Percentiles rank a stretch among this genome's conserved stretches.
Conservation (phyloP, 2,113 vertebrate genomes). For the Lophura nycthemera region DNA sequence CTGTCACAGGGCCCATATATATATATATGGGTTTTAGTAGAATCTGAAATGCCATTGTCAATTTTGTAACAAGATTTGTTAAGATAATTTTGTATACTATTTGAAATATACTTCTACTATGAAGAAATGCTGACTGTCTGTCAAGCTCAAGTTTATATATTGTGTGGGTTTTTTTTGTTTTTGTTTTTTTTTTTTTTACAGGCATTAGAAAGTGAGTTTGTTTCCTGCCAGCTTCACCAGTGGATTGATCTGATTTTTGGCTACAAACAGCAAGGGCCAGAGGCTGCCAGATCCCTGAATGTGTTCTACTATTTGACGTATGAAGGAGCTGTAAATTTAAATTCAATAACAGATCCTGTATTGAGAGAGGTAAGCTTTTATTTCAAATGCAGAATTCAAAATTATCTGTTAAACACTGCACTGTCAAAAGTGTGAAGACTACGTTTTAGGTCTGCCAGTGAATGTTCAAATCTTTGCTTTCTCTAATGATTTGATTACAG, state of each 20-base stretch:
- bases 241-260: conserved; percentile 99
- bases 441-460: not conserved
- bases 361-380: conserved; percentile 89
- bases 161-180: not conserved
- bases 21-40: not conserved
- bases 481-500: not conserved
- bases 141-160: not conserved
- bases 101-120: not conserved
- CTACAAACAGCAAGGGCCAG: conserved; percentile 98
- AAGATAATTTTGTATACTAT: not conserved
- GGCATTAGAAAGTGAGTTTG: conserved; percentile 98
- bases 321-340: conserved; percentile 93
- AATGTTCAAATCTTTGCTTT: not conserved
- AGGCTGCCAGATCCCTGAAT: conserved; percentile 92
- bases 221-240: conserved; percentile 98
- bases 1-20: not conserved
- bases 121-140: not conserved
- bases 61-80: not conserved
- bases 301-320: conserved; percentile 99
- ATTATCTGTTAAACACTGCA: not conserved
- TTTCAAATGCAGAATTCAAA: not conserved
- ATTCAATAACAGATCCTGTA: conserved; percentile 90
- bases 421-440: not conserved
- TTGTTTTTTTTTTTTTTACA: conserved; percentile 65
- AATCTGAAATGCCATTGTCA: not conserved